phyloP scores from a whole-genome alignment of 2,113 vertebrate species.

The Peromyscus maniculatus region DNA sequence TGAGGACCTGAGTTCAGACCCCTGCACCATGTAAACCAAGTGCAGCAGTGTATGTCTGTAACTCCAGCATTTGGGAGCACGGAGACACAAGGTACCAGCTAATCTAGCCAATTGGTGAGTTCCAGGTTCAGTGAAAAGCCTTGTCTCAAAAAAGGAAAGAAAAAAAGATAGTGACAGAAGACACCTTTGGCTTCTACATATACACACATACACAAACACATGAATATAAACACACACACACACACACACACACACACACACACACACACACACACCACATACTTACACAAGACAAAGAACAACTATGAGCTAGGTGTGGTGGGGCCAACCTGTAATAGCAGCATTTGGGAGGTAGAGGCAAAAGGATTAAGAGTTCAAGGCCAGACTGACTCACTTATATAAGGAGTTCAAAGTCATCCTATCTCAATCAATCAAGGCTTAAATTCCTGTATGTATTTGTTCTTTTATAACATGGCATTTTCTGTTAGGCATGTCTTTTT shows the following conservation, averaged over 20 bases:
- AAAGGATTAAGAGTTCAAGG: not conserved
- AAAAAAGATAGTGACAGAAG: not conserved
- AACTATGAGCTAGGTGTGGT: not conserved
- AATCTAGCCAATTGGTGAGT: not conserved
- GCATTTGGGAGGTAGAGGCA: not conserved
- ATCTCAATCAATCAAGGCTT: not conserved
- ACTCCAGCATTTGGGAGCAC: not conserved
- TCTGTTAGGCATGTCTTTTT: not conserved
- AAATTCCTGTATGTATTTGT: not conserved
- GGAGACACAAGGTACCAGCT: not conserved
- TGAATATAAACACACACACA: not conserved
- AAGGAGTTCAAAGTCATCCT: not conserved
- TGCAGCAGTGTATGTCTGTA: not conserved
- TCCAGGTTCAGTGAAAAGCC: not conserved
- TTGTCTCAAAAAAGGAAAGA: not conserved
- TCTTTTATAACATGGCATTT: constrained; percentile 1
- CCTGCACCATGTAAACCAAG: not conserved
- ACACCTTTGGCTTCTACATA: not conserved
- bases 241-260: not conserved
- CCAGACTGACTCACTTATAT: not conserved
- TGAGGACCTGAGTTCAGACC: not conserved
- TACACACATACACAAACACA: not conserved
- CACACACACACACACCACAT: not conserved
- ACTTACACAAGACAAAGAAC: not conserved
- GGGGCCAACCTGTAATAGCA: not conserved